Evolutionary conservation across 2,113 vertebrate genomes (phyloP).

Genomic region (Rhegmatorhina hoffmannsi): DNA sequence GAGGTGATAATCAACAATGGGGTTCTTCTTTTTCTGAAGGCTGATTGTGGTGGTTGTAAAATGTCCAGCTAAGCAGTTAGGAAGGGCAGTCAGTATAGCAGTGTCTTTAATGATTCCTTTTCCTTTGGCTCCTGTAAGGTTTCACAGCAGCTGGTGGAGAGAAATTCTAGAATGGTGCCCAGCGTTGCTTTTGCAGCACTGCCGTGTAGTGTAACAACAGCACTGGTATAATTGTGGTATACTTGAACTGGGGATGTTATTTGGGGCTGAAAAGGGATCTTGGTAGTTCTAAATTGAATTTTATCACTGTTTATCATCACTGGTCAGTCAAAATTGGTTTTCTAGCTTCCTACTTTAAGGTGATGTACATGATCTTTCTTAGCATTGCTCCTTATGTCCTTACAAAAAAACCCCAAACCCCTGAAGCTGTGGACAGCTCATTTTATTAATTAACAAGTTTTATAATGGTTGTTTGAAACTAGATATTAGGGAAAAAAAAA

Average conservation of each 20-base stretch:
- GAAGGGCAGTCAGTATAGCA: neutral
- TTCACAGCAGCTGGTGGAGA: neutral
- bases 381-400: neutral
- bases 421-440: neutral
- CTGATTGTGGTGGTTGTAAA: neutral
- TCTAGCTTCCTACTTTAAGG: neutral
- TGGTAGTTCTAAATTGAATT: neutral
- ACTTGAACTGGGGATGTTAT: neutral
- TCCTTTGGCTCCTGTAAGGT: neutral
- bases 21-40: neutral
- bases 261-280: neutral
- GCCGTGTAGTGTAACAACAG: neutral
- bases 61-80: neutral
- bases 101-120: neutral
- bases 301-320: neutral
- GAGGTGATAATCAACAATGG: neutral
- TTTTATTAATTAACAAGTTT: neutral
- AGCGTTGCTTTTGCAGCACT: neutral
- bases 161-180: neutral
- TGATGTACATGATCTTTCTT: accelerated
- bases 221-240: neutral
- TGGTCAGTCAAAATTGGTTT: neutral
- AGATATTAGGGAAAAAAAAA: neutral
- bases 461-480: neutral
- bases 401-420: neutral